phyloP scores from a whole-genome alignment of 2,113 vertebrate genomes.

The Notiomystis cincta region DNA sequence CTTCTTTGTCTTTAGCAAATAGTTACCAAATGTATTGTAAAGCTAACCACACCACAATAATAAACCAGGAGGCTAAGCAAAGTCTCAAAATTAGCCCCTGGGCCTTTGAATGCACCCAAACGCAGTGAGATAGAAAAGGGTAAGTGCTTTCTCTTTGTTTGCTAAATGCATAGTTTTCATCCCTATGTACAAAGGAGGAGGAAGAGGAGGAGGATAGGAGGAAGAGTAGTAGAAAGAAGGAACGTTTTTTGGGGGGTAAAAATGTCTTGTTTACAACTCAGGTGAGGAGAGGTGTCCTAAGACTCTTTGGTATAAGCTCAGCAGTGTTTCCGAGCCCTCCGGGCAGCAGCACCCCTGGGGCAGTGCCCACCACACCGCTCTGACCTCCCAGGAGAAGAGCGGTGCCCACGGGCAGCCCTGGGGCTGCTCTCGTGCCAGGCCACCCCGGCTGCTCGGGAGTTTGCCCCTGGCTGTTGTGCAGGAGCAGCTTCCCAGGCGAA shows the following conservation, averaged over 20 bases:
- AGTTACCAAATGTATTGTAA: constrained; percentile 82
- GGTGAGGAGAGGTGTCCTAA: constrained; percentile 65
- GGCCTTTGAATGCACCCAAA: constrained; percentile 78
- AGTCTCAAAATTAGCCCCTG: constrained; percentile 70
- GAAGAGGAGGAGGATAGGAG: constrained; percentile 46
- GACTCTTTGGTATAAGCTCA: constrained; percentile 78
- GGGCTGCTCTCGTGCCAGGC: neutral
- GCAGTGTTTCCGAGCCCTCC: constrained; percentile 19
- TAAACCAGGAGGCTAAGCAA: constrained; percentile 81
- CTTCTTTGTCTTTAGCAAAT: constrained; percentile 83
- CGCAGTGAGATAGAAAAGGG: constrained; percentile 71
- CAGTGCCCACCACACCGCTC: neutral
- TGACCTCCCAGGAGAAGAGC: neutral
- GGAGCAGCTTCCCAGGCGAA: neutral
- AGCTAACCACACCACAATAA: constrained; percentile 88
- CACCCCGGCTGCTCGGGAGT: neutral
- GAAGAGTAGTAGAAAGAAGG: constrained; percentile 55
- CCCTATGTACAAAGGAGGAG: constrained; percentile 74
- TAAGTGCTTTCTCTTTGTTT: constrained; percentile 97
- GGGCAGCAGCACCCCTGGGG: neutral
- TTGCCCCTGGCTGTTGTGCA: neutral
- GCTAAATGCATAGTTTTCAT: constrained; percentile 91
- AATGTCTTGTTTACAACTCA: constrained; percentile 52
- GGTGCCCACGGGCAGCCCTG: neutral
- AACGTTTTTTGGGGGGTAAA: neutral